Percentiles rank a stretch among this genome's conserved stretches.
Conservation (phyloP, 2,888 invertebrate species). For the Campoplex capitator region DNA sequence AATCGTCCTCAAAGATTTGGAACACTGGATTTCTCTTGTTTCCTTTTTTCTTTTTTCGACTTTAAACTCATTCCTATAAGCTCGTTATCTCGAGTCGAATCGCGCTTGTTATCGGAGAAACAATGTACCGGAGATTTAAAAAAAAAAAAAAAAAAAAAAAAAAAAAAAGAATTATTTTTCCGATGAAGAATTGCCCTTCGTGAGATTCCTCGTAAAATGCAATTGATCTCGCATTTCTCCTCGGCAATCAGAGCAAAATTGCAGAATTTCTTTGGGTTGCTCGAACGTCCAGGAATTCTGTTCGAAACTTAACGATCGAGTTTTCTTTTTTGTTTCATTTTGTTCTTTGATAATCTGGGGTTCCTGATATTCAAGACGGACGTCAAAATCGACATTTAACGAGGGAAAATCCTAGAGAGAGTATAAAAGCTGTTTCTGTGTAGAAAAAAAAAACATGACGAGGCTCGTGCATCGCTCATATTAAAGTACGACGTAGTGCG, state of each 20-base stretch:
- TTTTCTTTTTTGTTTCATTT: background rate
- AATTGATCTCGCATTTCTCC: background rate
- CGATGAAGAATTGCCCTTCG: background rate
- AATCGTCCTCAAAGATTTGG: conserved; percentile 37
- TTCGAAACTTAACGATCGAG: background rate
- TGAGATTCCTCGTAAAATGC: background rate
- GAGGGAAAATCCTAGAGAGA: conserved; percentile 3
- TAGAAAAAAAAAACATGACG: background rate
- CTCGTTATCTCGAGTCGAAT: background rate
- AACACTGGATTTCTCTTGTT: background rate
- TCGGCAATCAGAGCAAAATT: background rate
- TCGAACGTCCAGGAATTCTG: background rate
- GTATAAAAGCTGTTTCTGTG: conserved; percentile 11
- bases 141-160: background rate
- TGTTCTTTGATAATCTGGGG: background rate
- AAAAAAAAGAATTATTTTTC: background rate
- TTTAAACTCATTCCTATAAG: background rate
- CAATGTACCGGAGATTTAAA: background rate
- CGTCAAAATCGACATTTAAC: background rate
- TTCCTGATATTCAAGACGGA: background rate
- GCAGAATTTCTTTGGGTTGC: background rate
- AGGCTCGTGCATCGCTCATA: conserved; percentile 28
- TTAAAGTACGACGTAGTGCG: conserved; percentile 44
- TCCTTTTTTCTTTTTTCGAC: background rate
- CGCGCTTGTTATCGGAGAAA: background rate